Conservation (phyloP, 2,888 invertebrate species). For the Tricholauxania praeusta region DNA sequence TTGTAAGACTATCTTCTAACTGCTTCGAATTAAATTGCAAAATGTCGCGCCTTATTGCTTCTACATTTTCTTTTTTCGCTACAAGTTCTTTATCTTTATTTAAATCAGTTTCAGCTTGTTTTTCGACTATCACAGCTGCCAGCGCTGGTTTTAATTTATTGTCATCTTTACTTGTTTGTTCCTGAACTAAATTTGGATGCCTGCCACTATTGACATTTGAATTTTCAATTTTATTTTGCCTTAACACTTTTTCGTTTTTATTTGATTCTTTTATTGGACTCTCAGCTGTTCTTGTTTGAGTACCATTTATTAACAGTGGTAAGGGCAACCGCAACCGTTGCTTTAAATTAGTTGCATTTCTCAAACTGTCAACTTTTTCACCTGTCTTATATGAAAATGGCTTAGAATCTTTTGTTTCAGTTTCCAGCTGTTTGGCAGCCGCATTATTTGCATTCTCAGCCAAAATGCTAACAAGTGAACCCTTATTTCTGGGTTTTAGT, state of each 20-base stretch:
- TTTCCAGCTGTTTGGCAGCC: constrained; percentile 32
- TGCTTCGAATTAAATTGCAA: constrained; percentile 53
- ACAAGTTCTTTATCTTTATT: constrained; percentile 24
- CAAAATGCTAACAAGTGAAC: constrained; percentile 56
- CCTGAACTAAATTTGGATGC: neutral
- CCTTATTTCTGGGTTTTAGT: constrained; percentile 37
- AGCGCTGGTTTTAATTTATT: constrained; percentile 1
- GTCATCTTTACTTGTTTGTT: neutral
- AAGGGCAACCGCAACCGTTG: constrained; percentile 60
- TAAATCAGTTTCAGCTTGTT: neutral
- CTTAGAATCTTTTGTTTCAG: constrained; percentile 53
- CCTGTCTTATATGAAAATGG: constrained; percentile 63
- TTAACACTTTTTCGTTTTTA: constrained; percentile 34
- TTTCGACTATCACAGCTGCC: neutral
- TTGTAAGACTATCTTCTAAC: constrained; percentile 23
- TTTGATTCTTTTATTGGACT: neutral
- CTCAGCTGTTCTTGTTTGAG: constrained; percentile 47
- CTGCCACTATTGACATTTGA: neutral
- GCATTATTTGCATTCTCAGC: constrained; percentile 51
- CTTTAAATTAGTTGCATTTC: constrained; percentile 46
- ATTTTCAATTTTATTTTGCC: constrained; percentile 17
- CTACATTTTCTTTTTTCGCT: constrained; percentile 53
- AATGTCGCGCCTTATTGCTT: constrained; percentile 62
- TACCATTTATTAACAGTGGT: constrained; percentile 58
- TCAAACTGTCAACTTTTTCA: constrained; percentile 49